Evolutionary conservation across 2,797 vertebrate species (phyloP), one percentile per base, ranked within the genome.

Genomic region (Rachycentron canadum): DNA sequence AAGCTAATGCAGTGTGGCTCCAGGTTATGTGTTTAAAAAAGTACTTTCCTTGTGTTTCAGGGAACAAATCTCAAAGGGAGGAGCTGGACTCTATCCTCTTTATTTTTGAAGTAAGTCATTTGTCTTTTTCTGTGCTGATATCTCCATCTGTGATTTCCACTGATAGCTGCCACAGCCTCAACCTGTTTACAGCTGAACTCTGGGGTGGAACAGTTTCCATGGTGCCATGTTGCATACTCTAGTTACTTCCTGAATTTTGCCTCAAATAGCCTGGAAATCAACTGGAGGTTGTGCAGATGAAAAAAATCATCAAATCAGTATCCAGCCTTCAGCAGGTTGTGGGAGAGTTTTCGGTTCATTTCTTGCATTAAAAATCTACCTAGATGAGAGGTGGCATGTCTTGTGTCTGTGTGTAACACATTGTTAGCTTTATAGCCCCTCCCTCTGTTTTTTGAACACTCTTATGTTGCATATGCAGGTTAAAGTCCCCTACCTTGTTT

Each of bases 41-140:
- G 26, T 73, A 25, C 53, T 59, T 76, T 78, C 38, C 30, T 84
- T 93, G 64, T 93, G 65, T 96, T 96, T 61, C 92, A 99, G 98
- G 98, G 94, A 99, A 97, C 96, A 99, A 98, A 91, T 98, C 98
- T 82, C 98, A 99, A 91, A 96, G 98, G 95, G 98, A 99, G 95
- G 98, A 99, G 96, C 97, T 99, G 97, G 98, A 99, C 96, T 99
- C 98, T 79, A 96, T 99, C 90, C 97, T 99, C 90, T 98, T 98
- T 97, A 96, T 99, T 96, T 99, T 99, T 96, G 98, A 99, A 96
- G 98, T 99, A 97, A 97, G 98, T 97, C 50, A 64, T 58, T 14
- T 61, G 32, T n/a, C 26, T 50, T 73, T 80, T 52, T 79, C 53
- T 67, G 13, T 52, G 38, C 47, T 86, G 32, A 73, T 77, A 57